phyloP scores from a whole-genome alignment of 2,113 vertebrate species.

The Dicentrarchus labrax region DNA sequence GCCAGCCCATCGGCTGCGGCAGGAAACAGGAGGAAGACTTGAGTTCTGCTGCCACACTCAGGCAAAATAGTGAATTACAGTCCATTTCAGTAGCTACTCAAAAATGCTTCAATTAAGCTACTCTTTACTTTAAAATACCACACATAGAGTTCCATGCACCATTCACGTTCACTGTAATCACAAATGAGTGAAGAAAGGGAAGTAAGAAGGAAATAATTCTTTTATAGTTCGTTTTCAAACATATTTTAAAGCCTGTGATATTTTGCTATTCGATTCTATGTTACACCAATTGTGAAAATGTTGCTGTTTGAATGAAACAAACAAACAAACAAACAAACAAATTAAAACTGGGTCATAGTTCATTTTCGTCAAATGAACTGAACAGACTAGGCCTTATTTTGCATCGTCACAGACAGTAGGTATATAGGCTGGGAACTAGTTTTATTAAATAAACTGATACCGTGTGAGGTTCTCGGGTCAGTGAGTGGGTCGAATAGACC shows the following conservation, averaged over 20 bases:
- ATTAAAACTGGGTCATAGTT: accelerated
- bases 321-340: not conserved
- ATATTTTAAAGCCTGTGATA: not conserved
- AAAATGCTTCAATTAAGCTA: not conserved
- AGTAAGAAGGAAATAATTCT: too few species aligned
- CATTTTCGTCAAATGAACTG: not conserved
- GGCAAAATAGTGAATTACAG: constrained; percentile 65
- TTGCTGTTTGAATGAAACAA: too few species aligned
- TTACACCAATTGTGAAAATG: not conserved
- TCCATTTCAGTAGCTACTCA: not conserved
- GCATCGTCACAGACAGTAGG: not conserved
- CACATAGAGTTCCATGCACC: not conserved
- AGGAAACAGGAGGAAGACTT: constrained; percentile 29
- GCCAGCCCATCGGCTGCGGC: not conserved
- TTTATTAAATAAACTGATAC: not conserved
- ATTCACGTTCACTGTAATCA: not conserved
- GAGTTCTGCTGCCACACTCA: constrained; percentile 78
- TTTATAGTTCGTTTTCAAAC: not conserved
- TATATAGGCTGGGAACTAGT: not conserved
- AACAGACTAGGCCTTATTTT: not conserved
- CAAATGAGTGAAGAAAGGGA: not conserved
- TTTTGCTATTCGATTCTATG: not conserved
- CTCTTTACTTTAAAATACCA: not conserved
- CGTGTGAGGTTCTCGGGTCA: not conserved
- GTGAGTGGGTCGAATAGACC: not conserved